Percentiles rank a stretch among this genome's conserved stretches.
Evolutionary conservation across 2,113 vertebrate species (phyloP).

Genomic region (Perca schrenkii): DNA sequence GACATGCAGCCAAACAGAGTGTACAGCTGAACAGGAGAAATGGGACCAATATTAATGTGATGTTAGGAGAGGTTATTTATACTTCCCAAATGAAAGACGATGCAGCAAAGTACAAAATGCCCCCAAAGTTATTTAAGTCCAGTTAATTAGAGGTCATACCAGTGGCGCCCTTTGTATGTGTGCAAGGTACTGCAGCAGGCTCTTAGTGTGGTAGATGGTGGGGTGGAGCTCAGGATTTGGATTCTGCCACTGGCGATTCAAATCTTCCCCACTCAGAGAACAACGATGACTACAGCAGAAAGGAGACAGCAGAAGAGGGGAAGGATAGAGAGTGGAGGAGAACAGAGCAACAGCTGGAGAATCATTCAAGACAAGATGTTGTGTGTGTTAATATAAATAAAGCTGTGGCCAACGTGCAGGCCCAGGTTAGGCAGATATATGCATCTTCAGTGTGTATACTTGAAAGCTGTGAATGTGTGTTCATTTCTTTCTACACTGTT

Average conservation of each 20-base stretch:
- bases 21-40: slow-evolving; percentile 35
- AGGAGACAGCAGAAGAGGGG: slow-evolving; percentile 29
- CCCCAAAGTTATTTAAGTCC: slow-evolving; percentile 24
- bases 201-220: slow-evolving; percentile 97
- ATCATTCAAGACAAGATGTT: slow-evolving; percentile 36
- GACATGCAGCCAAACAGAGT: slow-evolving; percentile 36
- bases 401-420: slow-evolving; percentile 31
- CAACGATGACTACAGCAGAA: slow-evolving; percentile 91
- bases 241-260: slow-evolving; percentile 98
- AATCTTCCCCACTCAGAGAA: slow-evolving; percentile 98
- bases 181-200: slow-evolving; percentile 95
- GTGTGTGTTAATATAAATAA: slow-evolving; percentile 25
- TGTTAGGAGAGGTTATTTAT: not conserved
- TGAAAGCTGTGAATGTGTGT: slow-evolving; percentile 14
- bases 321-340: slow-evolving; percentile 37
- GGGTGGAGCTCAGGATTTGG: slow-evolving; percentile 95
- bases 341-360: slow-evolving; percentile 49
- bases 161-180: slow-evolving; percentile 93
- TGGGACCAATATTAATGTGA: not conserved
- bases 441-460: slow-evolving; percentile 25
- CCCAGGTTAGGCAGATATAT: slow-evolving; percentile 8
- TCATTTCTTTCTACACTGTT: not conserved
- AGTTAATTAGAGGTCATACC: slow-evolving; percentile 80
- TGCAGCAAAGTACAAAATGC: slow-evolving; percentile 26
- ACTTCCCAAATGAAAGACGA: slow-evolving; percentile 27